Base-by-base conservation (phyloP, 2,797 vertebrate species). In the Silurus aristotelis region DNA sequence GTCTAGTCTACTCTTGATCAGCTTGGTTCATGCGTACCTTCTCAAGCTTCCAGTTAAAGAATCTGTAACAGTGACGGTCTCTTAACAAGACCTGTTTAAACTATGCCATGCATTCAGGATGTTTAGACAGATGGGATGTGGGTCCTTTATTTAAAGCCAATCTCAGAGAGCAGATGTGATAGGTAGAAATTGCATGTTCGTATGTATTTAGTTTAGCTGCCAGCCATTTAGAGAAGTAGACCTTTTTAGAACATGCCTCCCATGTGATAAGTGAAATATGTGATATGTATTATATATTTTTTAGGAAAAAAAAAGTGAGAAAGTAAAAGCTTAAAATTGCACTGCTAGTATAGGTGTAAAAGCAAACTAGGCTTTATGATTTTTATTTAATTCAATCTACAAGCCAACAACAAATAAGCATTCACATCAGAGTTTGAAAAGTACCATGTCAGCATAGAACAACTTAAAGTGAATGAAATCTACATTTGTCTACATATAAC, bases 401-500 rank as follows among this genome's bases (percentile, higher is more conserved):
- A 67, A 46, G 25, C 15, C 64, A 12, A 19, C 52, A 52, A 58
- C 46, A 67, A 83, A 77, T 46, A 46, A 58, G 14, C n/a, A 79
- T 87, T 88, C 25, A 13, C 55, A 7, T 60, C 27, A 86, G 73
- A 79, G 60, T 84, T 78, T 72, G 25, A 80, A 83, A 90, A 89
- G 76, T 43, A 85, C 87, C 61, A 76, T 60, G 71, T 89, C 90
- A 90, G 88, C 85, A 1, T 71, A 20, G 78, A 84, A 85, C 83
- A 89, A 87, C 82, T 64, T 80, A 68, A 89, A 87, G 83, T 63
- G 58, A 56, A 78, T 79, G 71, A 86, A 89, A 89, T 91, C 86
- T 85, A 90, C 88, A 87, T 63, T 46, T 64, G 68, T 83, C 46
- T 20, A 77, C 25, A 66, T 31, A 87, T 85, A 79, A 79, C 76